phyloP scores from a whole-genome alignment of 2,113 vertebrate species.

The Tyto alba region DNA sequence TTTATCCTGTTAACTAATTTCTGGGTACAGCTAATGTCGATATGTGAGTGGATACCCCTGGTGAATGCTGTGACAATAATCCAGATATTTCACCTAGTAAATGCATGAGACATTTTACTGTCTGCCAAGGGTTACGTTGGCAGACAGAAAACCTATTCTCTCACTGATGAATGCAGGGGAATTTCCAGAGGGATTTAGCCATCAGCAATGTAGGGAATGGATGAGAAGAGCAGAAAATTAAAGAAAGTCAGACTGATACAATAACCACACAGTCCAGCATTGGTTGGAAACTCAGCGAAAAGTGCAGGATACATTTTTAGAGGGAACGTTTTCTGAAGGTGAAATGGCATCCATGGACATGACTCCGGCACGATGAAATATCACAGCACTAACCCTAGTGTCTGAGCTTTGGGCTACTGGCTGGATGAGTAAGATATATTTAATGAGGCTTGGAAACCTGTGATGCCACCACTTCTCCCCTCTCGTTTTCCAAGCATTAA shows the following conservation, averaged over 20 bases:
- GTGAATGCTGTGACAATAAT: not conserved
- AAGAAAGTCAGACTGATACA: not conserved
- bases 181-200: not conserved
- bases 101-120: not conserved
- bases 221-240: not conserved
- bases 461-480: constrained; percentile 3
- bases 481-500: constrained; percentile 19
- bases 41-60: not conserved
- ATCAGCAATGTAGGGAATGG: not conserved
- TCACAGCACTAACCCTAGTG: not conserved
- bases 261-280: not conserved
- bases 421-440: not conserved
- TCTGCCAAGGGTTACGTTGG: not conserved
- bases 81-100: constrained; percentile 38
- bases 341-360: not conserved
- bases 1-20: not conserved
- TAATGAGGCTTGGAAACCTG: constrained; percentile 33
- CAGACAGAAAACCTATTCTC: not conserved
- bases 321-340: not conserved
- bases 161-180: fast-evolving
- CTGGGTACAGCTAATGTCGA: not conserved
- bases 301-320: not conserved
- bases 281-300: not conserved
- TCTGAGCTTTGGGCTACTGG: not conserved
- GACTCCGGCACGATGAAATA: fast-evolving